A percentile compares a stretch with the other conserved stretches of the same genome.
phyloP scores from a whole-genome alignment of 2,113 vertebrate genomes.

The Passer domesticus region DNA sequence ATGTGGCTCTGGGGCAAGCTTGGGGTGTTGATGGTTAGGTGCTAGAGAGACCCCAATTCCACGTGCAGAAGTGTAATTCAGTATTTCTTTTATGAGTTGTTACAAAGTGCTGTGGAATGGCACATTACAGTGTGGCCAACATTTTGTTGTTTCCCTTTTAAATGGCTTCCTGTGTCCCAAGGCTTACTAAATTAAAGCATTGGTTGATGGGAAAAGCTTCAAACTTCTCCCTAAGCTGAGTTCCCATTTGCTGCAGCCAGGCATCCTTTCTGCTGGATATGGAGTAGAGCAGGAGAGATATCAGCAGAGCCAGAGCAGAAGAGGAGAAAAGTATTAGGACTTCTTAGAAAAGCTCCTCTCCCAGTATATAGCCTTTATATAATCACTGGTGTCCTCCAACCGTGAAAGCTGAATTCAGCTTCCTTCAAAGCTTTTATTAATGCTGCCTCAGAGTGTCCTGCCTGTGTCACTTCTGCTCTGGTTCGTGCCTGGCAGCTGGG shows the following conservation, averaged over 20 bases:
- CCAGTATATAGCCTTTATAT: neutral
- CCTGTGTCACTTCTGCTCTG: neutral
- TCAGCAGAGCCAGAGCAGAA: neutral
- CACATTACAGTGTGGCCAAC: neutral
- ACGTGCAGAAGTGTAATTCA: neutral
- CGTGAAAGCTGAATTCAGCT: neutral
- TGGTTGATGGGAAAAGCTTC: neutral
- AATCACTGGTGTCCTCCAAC: neutral
- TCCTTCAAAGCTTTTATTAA: constrained; percentile 18
- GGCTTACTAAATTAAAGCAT: neutral
- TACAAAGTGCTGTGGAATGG: neutral
- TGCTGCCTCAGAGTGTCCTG: neutral
- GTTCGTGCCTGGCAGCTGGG: neutral
- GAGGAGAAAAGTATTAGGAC: neutral
- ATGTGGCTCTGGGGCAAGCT: neutral
- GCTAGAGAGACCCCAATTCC: neutral
- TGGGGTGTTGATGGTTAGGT: neutral
- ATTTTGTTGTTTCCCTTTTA: constrained; percentile 10
- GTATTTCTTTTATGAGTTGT: neutral
- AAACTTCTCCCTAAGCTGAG: neutral
- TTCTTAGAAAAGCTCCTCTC: constrained; percentile 4
- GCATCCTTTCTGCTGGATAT: neutral
- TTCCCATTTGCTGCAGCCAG: constrained; percentile 3
- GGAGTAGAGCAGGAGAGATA: neutral
- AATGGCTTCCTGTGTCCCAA: neutral